Evolutionary conservation across 1,140 invertebrate species (phyloP).

Genomic region (Neomicropteryx cornuta): DNA sequence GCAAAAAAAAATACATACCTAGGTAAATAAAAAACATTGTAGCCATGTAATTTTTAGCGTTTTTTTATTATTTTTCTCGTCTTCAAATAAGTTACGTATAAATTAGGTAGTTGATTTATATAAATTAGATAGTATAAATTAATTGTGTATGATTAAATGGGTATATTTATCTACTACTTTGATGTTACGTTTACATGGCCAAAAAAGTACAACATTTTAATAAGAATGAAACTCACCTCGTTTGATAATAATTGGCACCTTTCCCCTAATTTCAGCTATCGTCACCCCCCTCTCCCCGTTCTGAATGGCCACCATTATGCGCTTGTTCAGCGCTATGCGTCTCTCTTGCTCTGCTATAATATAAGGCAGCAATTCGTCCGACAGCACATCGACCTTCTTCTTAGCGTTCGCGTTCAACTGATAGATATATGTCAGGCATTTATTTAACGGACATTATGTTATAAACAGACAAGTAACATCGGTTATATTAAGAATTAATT

Average conservation of each 20-base stretch:
- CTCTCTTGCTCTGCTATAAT: slow-evolving; percentile 32
- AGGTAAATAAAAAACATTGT: too few species aligned
- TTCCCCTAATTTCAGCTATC: slow-evolving; percentile 26
- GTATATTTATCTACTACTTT: too few species aligned
- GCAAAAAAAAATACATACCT: too few species aligned
- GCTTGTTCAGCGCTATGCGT: slow-evolving; percentile 24
- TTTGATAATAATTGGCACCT: slow-evolving; percentile 26
- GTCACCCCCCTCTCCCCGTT: slow-evolving; percentile 32
- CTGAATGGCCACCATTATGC: slow-evolving; percentile 31
- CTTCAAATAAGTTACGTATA: too few species aligned
- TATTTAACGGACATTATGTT: background rate
- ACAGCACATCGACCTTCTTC: slow-evolving; percentile 31
- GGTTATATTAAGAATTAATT: too few species aligned
- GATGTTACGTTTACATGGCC: too few species aligned
- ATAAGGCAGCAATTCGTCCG: slow-evolving; percentile 29
- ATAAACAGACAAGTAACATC: too few species aligned
- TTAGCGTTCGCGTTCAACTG: slow-evolving; percentile 34
- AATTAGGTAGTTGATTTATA: too few species aligned
- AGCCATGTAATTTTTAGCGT: too few species aligned
- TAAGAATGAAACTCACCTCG: slow-evolving; percentile 18
- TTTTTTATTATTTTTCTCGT: too few species aligned
- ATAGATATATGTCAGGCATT: background rate
- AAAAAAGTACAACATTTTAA: background rate
- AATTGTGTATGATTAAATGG: too few species aligned
- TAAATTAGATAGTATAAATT: too few species aligned